phyloP scores from a whole-genome alignment of 1,140 invertebrate species.

The Bursaphelenchus mucronatus region DNA sequence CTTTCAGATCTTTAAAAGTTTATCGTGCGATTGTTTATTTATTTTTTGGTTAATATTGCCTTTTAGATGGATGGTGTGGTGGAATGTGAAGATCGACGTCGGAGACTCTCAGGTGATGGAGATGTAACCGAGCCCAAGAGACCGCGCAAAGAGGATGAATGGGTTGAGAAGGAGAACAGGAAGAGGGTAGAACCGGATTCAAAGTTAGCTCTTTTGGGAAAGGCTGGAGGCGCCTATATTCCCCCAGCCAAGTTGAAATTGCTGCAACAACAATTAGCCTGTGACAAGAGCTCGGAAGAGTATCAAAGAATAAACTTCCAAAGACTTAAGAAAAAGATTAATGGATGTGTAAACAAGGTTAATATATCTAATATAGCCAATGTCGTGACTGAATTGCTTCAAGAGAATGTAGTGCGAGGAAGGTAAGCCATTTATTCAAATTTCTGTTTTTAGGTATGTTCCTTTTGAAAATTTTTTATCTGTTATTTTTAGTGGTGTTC shows the following conservation, averaged over 20 bases:
- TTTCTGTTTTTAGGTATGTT: slow-evolving; percentile 20
- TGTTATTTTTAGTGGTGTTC: slow-evolving; percentile 54
- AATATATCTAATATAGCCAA: slow-evolving; percentile 89
- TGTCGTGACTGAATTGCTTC: slow-evolving; percentile 83
- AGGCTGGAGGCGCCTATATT: slow-evolving; percentile 73
- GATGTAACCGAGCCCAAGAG: too few species aligned
- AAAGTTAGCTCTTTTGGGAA: background rate
- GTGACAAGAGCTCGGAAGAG: slow-evolving; percentile 81
- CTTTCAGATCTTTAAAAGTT: too few species aligned
- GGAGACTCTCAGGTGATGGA: too few species aligned
- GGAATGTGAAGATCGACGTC: too few species aligned
- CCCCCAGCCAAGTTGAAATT: slow-evolving; percentile 87
- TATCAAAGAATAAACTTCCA: slow-evolving; percentile 98
- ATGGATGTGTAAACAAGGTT: slow-evolving; percentile 95
- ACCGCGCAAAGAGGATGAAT: too few species aligned
- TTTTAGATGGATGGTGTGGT: too few species aligned
- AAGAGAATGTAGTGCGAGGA: slow-evolving; percentile 91
- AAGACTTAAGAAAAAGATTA: slow-evolving; percentile 96
- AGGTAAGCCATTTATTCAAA: slow-evolving; percentile 65
- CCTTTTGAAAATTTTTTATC: slow-evolving; percentile 7
- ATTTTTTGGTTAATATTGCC: too few species aligned
- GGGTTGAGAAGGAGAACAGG: too few species aligned
- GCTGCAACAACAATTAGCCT: slow-evolving; percentile 83
- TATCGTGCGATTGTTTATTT: too few species aligned
- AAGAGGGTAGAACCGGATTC: too few species aligned